phyloP scores from a whole-genome alignment of 2,888 invertebrate species.

The Dione vanillae region DNA sequence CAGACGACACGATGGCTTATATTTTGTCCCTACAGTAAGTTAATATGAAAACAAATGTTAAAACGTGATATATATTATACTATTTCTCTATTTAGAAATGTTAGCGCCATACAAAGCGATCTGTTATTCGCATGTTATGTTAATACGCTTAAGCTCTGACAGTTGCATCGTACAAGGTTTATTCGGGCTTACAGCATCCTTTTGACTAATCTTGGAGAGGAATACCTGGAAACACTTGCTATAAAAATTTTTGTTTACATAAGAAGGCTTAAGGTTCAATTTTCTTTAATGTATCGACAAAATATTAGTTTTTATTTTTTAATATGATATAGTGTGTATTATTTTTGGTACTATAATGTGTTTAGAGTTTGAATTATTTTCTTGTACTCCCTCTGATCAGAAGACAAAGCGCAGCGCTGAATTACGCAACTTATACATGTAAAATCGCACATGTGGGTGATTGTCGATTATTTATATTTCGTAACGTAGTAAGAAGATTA shows the following conservation, averaged over 20 bases:
- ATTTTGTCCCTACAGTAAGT: too few relatives aligned
- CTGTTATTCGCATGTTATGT: constrained; percentile 21
- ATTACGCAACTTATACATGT: too few relatives aligned
- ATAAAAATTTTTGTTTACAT: not conserved
- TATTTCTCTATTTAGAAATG: not conserved
- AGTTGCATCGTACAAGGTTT: constrained; percentile 8
- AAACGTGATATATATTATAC: not conserved
- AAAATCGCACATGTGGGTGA: too few relatives aligned
- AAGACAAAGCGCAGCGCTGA: too few relatives aligned
- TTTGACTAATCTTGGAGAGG: constrained; percentile 3
- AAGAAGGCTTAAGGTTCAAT: not conserved
- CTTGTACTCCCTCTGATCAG: too few relatives aligned
- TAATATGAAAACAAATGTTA: not conserved
- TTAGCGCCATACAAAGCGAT: not conserved
- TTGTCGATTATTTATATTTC: too few relatives aligned
- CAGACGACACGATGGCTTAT: too few relatives aligned
- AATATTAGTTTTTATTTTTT: too few relatives aligned
- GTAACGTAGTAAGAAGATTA: too few relatives aligned
- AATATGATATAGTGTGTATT: too few relatives aligned
- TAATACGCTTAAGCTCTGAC: constrained; percentile 14
- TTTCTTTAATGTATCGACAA: not conserved
- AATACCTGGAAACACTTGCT: constrained; percentile 15
- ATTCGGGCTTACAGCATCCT: constrained; percentile 10
- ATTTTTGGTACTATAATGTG: too few relatives aligned
- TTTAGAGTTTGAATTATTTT: too few relatives aligned